A percentile compares a stretch with the other conserved stretches of the same genome.
These are phyloP conservation scores for Bufo gargarizans DNA, from an alignment of 2,113 vertebrate genomes.

Conservation along the genomic window DNA sequence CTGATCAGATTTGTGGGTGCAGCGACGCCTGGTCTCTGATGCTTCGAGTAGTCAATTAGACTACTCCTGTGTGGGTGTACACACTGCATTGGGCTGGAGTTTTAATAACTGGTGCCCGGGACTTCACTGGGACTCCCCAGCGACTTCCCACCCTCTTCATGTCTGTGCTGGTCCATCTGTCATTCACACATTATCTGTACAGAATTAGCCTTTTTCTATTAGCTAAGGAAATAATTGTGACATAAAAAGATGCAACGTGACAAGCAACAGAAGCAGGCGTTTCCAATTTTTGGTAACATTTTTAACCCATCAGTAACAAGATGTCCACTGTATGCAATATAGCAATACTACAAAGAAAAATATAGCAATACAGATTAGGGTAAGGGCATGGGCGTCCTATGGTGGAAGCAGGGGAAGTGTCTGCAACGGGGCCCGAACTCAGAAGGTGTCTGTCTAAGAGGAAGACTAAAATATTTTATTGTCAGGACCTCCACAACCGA, in stretches of 20 bases:
- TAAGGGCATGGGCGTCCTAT: too few species aligned
- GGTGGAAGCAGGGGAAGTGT: too few species aligned
- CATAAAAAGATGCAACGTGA: conserved; percentile 1
- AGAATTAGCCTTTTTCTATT: neutral
- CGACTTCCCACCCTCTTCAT: neutral
- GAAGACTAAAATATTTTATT: too few species aligned
- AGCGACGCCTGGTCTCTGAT: neutral
- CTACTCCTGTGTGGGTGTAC: neutral
- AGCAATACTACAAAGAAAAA: too few species aligned
- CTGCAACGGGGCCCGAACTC: too few species aligned
- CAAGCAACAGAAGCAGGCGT: neutral
- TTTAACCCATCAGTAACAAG: neutral
- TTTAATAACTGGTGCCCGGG: neutral
- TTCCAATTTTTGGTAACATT: neutral
- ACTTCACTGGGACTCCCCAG: neutral
- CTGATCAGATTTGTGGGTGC: neutral
- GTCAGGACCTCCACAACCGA: too few species aligned
- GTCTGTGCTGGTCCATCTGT: neutral
- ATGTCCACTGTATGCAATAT: too few species aligned
- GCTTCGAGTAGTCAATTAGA: neutral
- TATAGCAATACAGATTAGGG: too few species aligned
- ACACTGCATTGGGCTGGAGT: neutral
- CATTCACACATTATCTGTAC: neutral
- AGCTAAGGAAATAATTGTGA: conserved; percentile 17
- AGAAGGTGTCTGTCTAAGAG: too few species aligned